Evolutionary conservation across 2,113 vertebrate species (phyloP), one percentile per base, ranked within the genome.

Genomic region (Tor tambroides): DNA sequence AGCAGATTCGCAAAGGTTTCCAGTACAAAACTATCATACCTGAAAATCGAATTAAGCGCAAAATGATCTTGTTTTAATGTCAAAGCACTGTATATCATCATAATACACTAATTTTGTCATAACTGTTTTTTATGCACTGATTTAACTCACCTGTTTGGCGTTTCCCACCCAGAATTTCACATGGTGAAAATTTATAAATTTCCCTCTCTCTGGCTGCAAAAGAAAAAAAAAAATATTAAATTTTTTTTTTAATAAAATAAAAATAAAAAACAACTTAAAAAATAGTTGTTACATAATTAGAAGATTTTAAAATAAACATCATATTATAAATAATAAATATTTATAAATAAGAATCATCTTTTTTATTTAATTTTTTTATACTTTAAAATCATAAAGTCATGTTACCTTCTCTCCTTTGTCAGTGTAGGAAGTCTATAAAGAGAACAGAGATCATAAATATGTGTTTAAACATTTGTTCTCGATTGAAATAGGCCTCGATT

Each of bases 111-210:
- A 61, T 11, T n/a, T 7, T 43, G 7, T 46, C 43, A 46, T 11
- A 12, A 10, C 14, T 49, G 43, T 28, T 4, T 76, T 8, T 30
- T 2, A 79, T 4, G 41, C 14, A 14, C 28, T 32, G 19, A 49
- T 17, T 67, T 6, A n/a, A 84, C 92, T 90, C 88, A 96, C 96
- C 95, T 96, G 96, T 91, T 96, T 96, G 79, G 96, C 96, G 85
- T 96, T 96, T 90, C 96, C 95, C n/a, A 96, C 96, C 96, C 96
- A 96, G 89, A 96, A 96, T 30, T 94, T 96, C 54, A 96, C 0
- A 89, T 96, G 96, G 89, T 96, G 95, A 90, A 96, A 96, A 84
- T 32, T 92, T 49, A 96, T 7, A 91, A 95, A 96, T 88, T 85
- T 93, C 88, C 96, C 96, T 80, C 82, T 92, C 61, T 89, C 87